Conservation (phyloP, 2,888 invertebrate genomes). For the Lepidocyrtoides sp. region DNA sequence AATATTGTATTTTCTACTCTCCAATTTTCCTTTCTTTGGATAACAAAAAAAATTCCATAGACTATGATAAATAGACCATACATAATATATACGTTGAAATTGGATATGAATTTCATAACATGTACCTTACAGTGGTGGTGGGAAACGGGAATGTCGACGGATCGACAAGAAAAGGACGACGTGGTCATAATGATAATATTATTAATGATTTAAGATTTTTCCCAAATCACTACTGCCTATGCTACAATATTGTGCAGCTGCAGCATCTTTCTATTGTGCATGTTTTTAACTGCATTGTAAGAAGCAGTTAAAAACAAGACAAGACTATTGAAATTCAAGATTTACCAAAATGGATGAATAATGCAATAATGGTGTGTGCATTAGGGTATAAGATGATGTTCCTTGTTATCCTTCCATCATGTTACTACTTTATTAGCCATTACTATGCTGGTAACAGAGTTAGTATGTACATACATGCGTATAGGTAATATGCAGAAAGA, state of each 20-base stretch:
- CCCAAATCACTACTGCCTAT: neutral
- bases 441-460: too few species aligned
- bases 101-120: too few species aligned
- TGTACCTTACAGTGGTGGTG: too few species aligned
- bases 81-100: too few species aligned
- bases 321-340: neutral
- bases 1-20: neutral
- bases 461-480: too few species aligned
- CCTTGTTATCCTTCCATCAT: conserved; percentile 4
- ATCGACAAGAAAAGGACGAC: neutral
- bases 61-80: neutral
- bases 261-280: neutral
- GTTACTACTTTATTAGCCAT: conserved; percentile 23
- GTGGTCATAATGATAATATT: neutral
- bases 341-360: neutral
- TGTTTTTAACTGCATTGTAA: neutral
- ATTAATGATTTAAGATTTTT: neutral
- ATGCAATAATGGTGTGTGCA: too few species aligned
- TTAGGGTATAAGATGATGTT: neutral
- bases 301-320: too few species aligned
- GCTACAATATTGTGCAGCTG: neutral
- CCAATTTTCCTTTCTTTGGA: neutral
- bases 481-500: neutral
- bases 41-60: neutral
- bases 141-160: neutral